Conservation (phyloP, 2,888 invertebrate genomes). For the Noctuana brunneofusca region DNA sequence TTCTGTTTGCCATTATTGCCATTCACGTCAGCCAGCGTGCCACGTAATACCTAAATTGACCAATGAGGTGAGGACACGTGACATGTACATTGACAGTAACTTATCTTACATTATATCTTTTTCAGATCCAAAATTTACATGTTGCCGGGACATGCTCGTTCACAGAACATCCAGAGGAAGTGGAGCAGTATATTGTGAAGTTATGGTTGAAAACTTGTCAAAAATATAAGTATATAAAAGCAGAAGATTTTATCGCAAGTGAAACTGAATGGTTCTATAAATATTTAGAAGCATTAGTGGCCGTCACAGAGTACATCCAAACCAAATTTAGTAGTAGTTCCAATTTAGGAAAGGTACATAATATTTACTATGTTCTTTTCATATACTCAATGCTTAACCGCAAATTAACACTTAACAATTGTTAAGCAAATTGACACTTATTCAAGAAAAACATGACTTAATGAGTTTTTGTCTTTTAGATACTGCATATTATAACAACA, state of each 20-base stretch:
- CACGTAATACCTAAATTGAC: no score
- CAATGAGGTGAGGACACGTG: no score
- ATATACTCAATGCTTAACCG: neutral
- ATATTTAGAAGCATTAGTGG: conserved; percentile 53
- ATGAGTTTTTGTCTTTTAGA: conserved; percentile 46
- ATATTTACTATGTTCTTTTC: neutral
- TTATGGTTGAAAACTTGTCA: conserved; percentile 61
- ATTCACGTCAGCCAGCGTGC: no score
- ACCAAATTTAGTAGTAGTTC: conserved; percentile 43
- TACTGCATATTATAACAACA: conserved; percentile 55
- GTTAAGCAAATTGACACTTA: no score
- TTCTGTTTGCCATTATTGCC: no score
- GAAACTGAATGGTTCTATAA: conserved; percentile 54
- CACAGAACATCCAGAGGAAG: conserved; percentile 41
- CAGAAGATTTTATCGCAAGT: conserved; percentile 41
- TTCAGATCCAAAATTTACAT: conserved; percentile 57
- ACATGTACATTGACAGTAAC: neutral
- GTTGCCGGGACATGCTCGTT: conserved; percentile 57
- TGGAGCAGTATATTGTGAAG: conserved; percentile 49
- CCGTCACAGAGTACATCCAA: conserved; percentile 49
- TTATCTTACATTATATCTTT: conserved; percentile 32
- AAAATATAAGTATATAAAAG: conserved; percentile 39
- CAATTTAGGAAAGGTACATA: conserved; percentile 56
- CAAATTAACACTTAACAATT: neutral
- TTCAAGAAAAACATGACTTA: no score